Percentiles rank a stretch among this genome's conserved stretches.
These are phyloP conservation scores for Eumacrocentrus americanus DNA, from an alignment of 2,888 invertebrate species.

Conservation along the genomic window DNA sequence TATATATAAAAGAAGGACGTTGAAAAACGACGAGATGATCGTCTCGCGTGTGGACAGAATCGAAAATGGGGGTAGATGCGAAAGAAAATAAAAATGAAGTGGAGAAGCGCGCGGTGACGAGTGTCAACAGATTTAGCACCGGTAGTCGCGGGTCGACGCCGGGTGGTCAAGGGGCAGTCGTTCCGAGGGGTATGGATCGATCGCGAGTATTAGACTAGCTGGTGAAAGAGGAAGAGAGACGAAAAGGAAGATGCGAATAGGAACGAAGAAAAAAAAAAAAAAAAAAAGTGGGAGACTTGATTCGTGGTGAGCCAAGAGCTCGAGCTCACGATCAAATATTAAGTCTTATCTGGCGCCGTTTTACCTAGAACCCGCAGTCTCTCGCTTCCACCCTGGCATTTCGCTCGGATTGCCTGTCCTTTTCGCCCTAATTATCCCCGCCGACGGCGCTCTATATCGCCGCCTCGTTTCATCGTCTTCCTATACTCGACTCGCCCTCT, in stretches of 20 bases:
- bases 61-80: conserved; percentile 37
- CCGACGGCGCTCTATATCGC: conserved; percentile 32
- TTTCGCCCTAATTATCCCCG: conserved; percentile 52
- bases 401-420: conserved; percentile 2
- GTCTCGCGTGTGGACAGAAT: conserved; percentile 39
- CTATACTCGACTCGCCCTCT: not conserved
- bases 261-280: conserved; percentile 35
- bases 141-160: conserved; percentile 29
- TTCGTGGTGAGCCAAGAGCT: conserved; percentile 51
- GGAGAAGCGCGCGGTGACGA: conserved; percentile 24
- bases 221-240: conserved; percentile 28
- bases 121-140: conserved; percentile 55
- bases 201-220: conserved; percentile 26
- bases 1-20: not conserved
- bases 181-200: conserved; percentile 24
- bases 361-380: conserved; percentile 48
- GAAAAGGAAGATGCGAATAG: conserved; percentile 31
- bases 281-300: conserved; percentile 41
- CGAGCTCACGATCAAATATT: conserved; percentile 59
- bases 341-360: conserved; percentile 60
- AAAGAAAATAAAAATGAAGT: conserved; percentile 17
- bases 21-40: conserved; percentile 37
- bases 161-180: conserved; percentile 28
- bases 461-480: no score
- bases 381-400: conserved; percentile 19